Base-by-base conservation (phyloP, 2,113 vertebrate species). In the cattle (Bos taurus) region DNA sequence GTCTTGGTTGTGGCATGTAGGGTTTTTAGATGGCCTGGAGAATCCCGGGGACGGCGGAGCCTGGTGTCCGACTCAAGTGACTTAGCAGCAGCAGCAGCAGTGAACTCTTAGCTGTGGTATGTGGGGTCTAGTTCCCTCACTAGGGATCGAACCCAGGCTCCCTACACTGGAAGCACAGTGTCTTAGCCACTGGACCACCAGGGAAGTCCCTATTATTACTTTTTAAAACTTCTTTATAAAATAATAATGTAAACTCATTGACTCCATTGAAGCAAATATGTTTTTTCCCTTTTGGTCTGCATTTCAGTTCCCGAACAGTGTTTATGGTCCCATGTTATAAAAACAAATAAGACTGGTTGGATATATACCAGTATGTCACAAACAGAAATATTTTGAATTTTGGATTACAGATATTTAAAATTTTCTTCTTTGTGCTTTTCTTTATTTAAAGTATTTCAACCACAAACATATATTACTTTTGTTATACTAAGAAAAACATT, bases 181-280 rank as follows among this genome's bases (percentile, higher is more conserved):
- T 43, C 71, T 77, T 77, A 43, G 36, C 71, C 36, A 77, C 71
- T 26, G 36, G 36, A 43, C 23, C 71, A 26, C 23, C 36, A 43
- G 36, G 11, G 71, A 77, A 77, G 36, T 43, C 12, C 12, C 23
- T 77, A 86, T 71, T 91, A 19, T 77, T 94, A 50, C 28, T 17
- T 81, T 97, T 89, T n/a, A 64, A 67, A 59, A 95, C 71, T 19
- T 54, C 60, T 93, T 93, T 2, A 33, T 90, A 90, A 90, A 97
- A 80, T 93, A 89, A 36, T 77, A 64, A 80, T 71, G 67, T 81
- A 90, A 93, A 81, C 23, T 33, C 36, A 56, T 56, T 14, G 23
- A 50, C 15, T 82, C 10, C 67, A 43, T 90, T 43, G 84, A 74
- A 87, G 10, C 50, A 82, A 90, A 82, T 82, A 64, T 43, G 2